Conservation (phyloP, 2,113 vertebrate species). For the Thryonomys swinderianus region DNA sequence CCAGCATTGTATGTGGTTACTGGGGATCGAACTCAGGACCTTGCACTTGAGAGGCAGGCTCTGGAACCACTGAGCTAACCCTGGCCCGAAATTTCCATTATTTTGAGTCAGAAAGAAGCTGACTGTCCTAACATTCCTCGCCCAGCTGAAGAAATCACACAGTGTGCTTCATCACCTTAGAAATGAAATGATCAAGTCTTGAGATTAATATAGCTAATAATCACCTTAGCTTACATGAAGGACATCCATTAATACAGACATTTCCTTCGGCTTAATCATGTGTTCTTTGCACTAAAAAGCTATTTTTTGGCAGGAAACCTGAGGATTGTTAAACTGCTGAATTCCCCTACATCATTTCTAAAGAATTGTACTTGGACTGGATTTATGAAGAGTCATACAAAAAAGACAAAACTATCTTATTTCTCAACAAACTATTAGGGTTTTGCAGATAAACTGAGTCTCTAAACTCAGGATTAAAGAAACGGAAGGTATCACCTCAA, state of each 20-base stretch:
- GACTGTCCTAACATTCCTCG: not conserved
- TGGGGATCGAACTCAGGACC: too few relatives aligned
- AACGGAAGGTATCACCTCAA: not conserved
- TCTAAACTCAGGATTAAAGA: conserved; percentile 60
- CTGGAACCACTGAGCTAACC: too few relatives aligned
- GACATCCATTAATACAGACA: not conserved
- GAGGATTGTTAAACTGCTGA: not conserved
- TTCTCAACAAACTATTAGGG: conserved; percentile 34
- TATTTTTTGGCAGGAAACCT: conserved; percentile 45
- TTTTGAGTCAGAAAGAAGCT: not conserved
- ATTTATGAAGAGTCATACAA: not conserved
- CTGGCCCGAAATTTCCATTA: not conserved
- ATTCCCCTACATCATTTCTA: conserved; percentile 17
- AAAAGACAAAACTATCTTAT: conserved; percentile 36
- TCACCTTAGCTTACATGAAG: not conserved
- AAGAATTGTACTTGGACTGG: conserved; percentile 42
- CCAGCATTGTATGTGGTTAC: too few relatives aligned
- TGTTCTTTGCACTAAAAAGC: conserved; percentile 57
- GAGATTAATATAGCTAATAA: conserved; percentile 56
- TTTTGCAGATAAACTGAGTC: not conserved
- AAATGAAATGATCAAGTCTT: conserved; percentile 19
- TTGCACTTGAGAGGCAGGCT: too few relatives aligned
- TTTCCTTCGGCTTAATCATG: conserved; percentile 7
- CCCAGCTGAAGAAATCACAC: not conserved
- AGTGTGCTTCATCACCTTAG: not conserved